phyloP scores from a whole-genome alignment of 2,888 invertebrate species.

The Chymomyza caudatula region DNA sequence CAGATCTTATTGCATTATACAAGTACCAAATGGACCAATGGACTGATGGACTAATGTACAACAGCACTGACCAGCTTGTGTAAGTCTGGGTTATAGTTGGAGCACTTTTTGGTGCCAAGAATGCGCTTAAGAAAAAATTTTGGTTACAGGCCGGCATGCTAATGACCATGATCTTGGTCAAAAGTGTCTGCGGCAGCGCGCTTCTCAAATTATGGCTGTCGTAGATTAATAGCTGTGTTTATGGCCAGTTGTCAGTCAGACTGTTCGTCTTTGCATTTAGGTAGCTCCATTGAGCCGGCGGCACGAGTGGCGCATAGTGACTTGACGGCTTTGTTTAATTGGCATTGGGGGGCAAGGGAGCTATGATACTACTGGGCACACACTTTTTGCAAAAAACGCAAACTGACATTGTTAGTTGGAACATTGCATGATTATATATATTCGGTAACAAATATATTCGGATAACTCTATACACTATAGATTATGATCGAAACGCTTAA shows the following conservation, averaged over 20 bases:
- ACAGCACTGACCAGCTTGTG: neutral
- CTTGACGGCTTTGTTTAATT: neutral
- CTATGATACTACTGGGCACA: too few species aligned
- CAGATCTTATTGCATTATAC: neutral
- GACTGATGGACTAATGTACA: neutral
- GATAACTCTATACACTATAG: too few species aligned
- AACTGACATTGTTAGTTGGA: too few species aligned
- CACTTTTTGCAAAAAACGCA: too few species aligned
- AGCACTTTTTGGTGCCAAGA: neutral
- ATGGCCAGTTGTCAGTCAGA: slow-evolving; percentile 25
- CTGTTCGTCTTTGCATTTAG: neutral
- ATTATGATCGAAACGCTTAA: too few species aligned
- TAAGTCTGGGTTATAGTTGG: neutral
- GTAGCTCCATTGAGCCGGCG: slow-evolving; percentile 1
- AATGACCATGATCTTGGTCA: slow-evolving; percentile 12
- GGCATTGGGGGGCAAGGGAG: neutral
- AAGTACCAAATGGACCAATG: neutral
- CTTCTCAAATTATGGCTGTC: neutral
- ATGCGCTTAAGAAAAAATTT: neutral
- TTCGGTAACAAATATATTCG: too few species aligned
- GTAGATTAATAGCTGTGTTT: slow-evolving; percentile 18
- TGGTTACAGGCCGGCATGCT: neutral
- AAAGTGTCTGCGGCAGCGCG: neutral
- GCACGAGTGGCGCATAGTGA: slow-evolving; percentile 1
- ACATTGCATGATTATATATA: too few species aligned